Base-by-base conservation (phyloP, 2,888 invertebrate species). In the Sphecodes monilicornis region DNA sequence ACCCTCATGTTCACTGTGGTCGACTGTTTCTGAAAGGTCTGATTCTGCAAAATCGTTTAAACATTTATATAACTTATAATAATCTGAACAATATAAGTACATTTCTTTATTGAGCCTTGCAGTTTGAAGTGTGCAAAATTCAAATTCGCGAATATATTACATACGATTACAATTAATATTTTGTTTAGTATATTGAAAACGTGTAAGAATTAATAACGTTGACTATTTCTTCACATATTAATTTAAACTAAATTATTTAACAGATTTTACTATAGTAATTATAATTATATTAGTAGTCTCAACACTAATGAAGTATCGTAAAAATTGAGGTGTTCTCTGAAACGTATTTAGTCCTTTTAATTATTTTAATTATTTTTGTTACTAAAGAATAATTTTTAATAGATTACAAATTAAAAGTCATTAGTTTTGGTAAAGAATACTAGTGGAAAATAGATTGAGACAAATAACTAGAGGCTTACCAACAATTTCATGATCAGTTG, bases 21-120 rank as follows among this genome's bases (percentile, higher is more conserved):
- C 43, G 13, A 60, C 41, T 2, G 72, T 50, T 11, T 76, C 82
- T 16, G 22, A 13, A 2, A 57, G 4, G 18, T 83, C 78, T 11
- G 75, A 5, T 41, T 79, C 87, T 88, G 72, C 10, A 66, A 85
- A 78, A 72, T 41, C 16, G 46, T 43, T 39, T 41, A 57, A 54
- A 54, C 18, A 26, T 36, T 76, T 66, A 66, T 22, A 4, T 68
- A 68, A 39, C 22, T n/a, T 66, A 8, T 18, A 64, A 18, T 64
- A 13, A 29, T 29, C 29, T 16, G 1, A 60, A 60, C 3, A 32
- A 1, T 26, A 13, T 1, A 32, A 60, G 16, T 26, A 29, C 8
- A n/a, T n/a, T n/a, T 54, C 6, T 57, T 26, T 26, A 57, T 10
- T 57, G 13, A 57, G 8, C 2, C 22, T 50, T 50, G 6, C 46